phyloP scores from a whole-genome alignment of 2,888 invertebrate species.

The Boloria selene region DNA sequence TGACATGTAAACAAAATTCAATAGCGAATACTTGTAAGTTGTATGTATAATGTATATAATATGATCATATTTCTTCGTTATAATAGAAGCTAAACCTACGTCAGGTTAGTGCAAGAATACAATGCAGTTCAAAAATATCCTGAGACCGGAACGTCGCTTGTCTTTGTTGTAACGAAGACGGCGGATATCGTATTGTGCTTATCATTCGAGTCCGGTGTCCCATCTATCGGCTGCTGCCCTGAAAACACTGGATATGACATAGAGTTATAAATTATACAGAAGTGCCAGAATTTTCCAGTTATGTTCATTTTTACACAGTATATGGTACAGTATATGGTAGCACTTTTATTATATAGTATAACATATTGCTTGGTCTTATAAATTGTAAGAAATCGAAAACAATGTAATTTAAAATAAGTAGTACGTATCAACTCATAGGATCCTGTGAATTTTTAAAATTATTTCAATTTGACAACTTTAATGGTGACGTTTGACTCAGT shows the following conservation, averaged over 20 bases:
- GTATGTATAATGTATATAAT: not conserved
- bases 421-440: too few relatives aligned
- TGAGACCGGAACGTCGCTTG: constrained; percentile 21
- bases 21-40: not conserved
- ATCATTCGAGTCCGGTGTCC: constrained; percentile 22
- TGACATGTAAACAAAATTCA: too few relatives aligned
- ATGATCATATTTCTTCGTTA: constrained; percentile 6
- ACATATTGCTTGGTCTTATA: too few relatives aligned
- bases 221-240: constrained; percentile 7
- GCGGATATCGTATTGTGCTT: constrained; percentile 31
- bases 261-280: not conserved
- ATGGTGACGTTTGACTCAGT: too few relatives aligned
- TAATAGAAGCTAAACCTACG: not conserved
- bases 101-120: constrained; percentile 3
- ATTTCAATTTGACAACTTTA: too few relatives aligned
- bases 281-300: not conserved
- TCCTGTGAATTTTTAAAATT: too few relatives aligned
- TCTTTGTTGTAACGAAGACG: constrained; percentile 27
- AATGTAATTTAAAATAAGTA: too few relatives aligned
- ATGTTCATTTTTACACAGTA: too few relatives aligned
- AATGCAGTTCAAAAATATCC: constrained; percentile 14
- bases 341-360: not conserved
- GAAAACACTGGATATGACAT: not conserved
- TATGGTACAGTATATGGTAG: not conserved
- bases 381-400: too few relatives aligned